A percentile compares a stretch with the other conserved stretches of the same genome.
These are phyloP conservation scores for Drosophila albomicans DNA, from an alignment of 1,140 invertebrate genomes.

Conservation along the genomic window DNA sequence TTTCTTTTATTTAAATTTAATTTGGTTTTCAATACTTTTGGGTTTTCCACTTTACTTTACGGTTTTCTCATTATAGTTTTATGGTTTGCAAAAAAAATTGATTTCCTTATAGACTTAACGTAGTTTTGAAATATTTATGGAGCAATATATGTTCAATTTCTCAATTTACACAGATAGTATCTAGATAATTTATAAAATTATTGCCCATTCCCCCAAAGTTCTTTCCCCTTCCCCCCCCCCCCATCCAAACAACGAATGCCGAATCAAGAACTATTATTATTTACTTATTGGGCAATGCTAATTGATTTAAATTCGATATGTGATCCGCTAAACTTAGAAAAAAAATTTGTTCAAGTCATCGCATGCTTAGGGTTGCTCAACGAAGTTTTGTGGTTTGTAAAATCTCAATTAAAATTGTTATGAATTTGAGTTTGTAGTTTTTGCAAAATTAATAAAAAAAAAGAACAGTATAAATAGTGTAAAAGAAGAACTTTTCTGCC, in stretches of 20 bases:
- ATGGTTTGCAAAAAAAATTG: constrained; percentile 40
- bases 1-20: neutral
- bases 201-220: constrained; percentile 19
- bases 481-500: no score
- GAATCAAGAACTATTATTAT: constrained; percentile 24
- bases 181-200: constrained; percentile 38
- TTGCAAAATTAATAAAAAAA: no score
- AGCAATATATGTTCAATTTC: constrained; percentile 47
- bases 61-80: constrained; percentile 29
- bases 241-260: neutral
- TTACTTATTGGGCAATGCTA: constrained; percentile 61
- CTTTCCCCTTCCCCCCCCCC: neutral
- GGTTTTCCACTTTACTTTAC: constrained; percentile 19
- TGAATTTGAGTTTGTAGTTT: no score
- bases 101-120: constrained; percentile 41
- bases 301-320: constrained; percentile 84
- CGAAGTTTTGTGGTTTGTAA: neutral
- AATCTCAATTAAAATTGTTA: no score
- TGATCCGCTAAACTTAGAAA: constrained; percentile 71
- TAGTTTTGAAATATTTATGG: constrained; percentile 35
- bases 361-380: constrained; percentile 26
- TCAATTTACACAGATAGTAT: constrained; percentile 44
- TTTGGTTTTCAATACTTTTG: constrained; percentile 20
- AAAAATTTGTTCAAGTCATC: constrained; percentile 24
- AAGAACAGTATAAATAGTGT: no score